Percentiles rank a stretch among this genome's conserved stretches.
These are phyloP conservation scores for Hippocampus abdominalis DNA, from an alignment of 2,113 vertebrate species.

Conservation along the genomic window DNA sequence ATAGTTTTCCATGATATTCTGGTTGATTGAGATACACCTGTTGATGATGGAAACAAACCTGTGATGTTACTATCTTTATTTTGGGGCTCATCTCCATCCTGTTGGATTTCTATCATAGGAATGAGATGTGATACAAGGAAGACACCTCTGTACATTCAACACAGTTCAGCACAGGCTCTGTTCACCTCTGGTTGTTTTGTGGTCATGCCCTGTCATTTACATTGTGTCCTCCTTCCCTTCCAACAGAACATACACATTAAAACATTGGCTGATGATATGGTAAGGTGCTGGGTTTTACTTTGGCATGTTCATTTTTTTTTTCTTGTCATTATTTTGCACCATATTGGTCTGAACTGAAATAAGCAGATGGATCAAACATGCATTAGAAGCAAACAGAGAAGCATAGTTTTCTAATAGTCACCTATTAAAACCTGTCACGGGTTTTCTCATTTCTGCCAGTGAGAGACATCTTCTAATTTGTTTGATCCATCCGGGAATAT, in stretches of 20 bases:
- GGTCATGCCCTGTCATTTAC: slow-evolving; percentile 69
- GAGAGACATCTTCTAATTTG: slow-evolving; percentile 4
- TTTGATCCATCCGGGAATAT: slow-evolving; percentile 57
- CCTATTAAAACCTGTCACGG: not conserved
- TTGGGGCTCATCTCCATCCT: not conserved
- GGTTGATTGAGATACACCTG: not conserved
- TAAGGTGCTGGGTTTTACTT: slow-evolving; percentile 82
- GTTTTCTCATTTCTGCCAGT: not conserved
- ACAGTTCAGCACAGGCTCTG: slow-evolving; percentile 21
- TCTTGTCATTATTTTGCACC: slow-evolving; percentile 27
- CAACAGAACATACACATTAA: slow-evolving; percentile 99
- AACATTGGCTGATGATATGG: slow-evolving; percentile 99
- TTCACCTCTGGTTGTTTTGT: slow-evolving; percentile 44
- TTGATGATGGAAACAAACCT: not conserved
- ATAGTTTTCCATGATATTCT: not conserved
- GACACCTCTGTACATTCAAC: slow-evolving; percentile 12
- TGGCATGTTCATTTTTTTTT: slow-evolving; percentile 42
- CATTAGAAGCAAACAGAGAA: not conserved
- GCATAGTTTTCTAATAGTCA: not conserved
- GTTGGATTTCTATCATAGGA: not conserved
- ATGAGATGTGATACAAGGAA: slow-evolving; percentile 3
- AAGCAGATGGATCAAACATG: slow-evolving; percentile 59
- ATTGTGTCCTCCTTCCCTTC: slow-evolving; percentile 75
- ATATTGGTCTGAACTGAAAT: slow-evolving; percentile 44
- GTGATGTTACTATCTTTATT: not conserved